Evolutionary conservation across 2,113 vertebrate genomes (phyloP).

Genomic region (Regulus satrapa): DNA sequence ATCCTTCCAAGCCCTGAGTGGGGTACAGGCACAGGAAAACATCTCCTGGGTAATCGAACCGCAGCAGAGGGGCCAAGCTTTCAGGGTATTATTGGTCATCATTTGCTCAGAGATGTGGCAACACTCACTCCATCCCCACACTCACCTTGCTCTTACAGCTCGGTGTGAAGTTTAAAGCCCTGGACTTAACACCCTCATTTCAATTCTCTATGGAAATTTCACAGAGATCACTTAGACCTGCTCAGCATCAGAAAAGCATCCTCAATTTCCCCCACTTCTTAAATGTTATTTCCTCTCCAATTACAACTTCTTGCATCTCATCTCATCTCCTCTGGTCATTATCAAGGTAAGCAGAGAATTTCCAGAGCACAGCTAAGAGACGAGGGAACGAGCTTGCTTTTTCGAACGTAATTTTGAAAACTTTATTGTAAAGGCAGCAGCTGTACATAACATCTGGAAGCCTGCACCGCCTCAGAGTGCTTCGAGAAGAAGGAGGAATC

Average conservation of each 20-base stretch:
- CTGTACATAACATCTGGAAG: background rate
- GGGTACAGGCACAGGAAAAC: background rate
- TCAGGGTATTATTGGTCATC: fast-evolving
- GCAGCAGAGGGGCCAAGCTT: background rate
- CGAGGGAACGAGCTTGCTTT: fast-evolving
- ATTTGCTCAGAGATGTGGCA: background rate
- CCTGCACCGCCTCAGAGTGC: background rate
- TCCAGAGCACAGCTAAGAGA: background rate
- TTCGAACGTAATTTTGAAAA: background rate
- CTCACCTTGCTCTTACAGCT: background rate
- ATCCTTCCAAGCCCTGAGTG: background rate
- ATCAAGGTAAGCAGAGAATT: background rate
- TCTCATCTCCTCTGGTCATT: background rate
- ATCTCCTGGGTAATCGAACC: background rate
- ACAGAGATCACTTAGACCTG: background rate
- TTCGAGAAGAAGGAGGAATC: background rate
- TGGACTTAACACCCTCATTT: background rate
- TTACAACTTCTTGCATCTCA: background rate
- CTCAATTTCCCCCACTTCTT: background rate
- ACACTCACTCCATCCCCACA: background rate
- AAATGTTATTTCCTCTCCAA: background rate
- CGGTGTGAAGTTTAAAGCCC: background rate
- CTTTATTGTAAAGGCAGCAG: background rate
- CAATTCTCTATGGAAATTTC: background rate
- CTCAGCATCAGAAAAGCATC: background rate